Evolutionary conservation across 2,113 vertebrate species (phyloP), one percentile per base, ranked within the genome.

Genomic region (Microcebus ravelobensis): DNA sequence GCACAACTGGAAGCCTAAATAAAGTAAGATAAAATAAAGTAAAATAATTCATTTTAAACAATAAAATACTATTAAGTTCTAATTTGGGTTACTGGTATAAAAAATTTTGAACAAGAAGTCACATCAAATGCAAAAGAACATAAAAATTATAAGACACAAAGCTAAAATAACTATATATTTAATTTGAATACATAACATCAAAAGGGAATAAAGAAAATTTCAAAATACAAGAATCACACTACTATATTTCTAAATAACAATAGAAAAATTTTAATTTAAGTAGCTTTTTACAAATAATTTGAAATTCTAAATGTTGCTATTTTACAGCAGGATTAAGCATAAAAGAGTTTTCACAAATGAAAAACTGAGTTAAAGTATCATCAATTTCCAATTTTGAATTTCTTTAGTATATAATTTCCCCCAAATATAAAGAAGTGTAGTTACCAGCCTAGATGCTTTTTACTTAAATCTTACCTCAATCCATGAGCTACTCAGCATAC

Each of bases 401-500:
- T 90, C 45, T 94, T 92, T 50, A 42, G 34, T 55, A 63, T 31
- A 29, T 71, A 81, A 91, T 80, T 93, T 79, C 6, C 13, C 42
- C 0, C 20, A 74, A 73, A 59, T 55, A 55, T n/a, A 77, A 48
- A 82, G 4, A 57, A 55, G 2, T 27, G 2, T 39, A n/a, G 18
- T 71, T 83, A 89, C 18, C 39, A 87, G n/a, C 34, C 17, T 52
- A 39, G 2, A 2, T 39, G 18, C n/a, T 79, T 94, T 90, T 65
- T 92, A 61, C 5, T 95, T 80, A 87, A 97, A 91, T 82, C 98
- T 95, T 98, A 99, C 99, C 99, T 99, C 99, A 96, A 99, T 99
- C 99, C 99, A 99, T 12, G 99, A 99, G 97, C 99, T 99, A 98
- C 99, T 99, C 97, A 99, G 98, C 99, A 99, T 99, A 98, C 99